Percentiles rank a stretch among this genome's conserved stretches.
phyloP scores from a whole-genome alignment of 2,888 invertebrate species.

The Diarsia dahlii region DNA sequence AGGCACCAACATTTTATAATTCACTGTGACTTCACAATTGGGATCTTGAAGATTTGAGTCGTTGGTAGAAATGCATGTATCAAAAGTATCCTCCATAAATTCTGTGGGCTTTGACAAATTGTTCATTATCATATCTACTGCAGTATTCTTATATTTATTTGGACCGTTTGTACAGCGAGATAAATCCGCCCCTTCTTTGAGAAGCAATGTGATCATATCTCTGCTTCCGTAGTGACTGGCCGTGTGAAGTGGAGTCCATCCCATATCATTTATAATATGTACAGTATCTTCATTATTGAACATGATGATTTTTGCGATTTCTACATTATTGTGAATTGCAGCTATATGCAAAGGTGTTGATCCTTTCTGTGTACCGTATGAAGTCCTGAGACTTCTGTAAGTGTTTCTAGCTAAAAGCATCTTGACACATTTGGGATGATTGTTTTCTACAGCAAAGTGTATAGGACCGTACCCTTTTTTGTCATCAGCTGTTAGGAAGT shows the following conservation, averaged over 20 bases:
- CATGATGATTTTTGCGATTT: constrained; percentile 76
- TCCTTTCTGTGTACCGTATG: constrained; percentile 64
- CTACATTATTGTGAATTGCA: constrained; percentile 75
- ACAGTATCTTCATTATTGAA: constrained; percentile 77
- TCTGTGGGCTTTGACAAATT: constrained; percentile 84
- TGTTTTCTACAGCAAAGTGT: constrained; percentile 67
- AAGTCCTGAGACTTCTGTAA: constrained; percentile 54
- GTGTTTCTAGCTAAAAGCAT: constrained; percentile 67
- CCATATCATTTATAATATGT: constrained; percentile 48
- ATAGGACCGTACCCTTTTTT: constrained; percentile 65
- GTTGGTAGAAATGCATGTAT: constrained; percentile 82
- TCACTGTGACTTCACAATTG: constrained; percentile 80
- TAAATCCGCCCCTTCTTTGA: constrained; percentile 79
- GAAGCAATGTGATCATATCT: constrained; percentile 82
- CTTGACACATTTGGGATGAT: constrained; percentile 74
- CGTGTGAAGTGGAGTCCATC: constrained; percentile 73
- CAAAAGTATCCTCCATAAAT: constrained; percentile 85
- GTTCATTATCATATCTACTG: constrained; percentile 84
- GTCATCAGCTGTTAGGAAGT: constrained; percentile 69
- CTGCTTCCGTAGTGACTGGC: constrained; percentile 77
- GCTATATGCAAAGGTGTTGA: constrained; percentile 82
- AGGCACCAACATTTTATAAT: constrained; percentile 82
- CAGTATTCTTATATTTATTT: constrained; percentile 70
- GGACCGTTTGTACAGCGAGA: constrained; percentile 44
- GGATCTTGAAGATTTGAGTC: constrained; percentile 73